A percentile compares a stretch with the other conserved stretches of the same genome.
Conservation (phyloP, 2,888 invertebrate genomes). For the Oscheius sp. region DNA sequence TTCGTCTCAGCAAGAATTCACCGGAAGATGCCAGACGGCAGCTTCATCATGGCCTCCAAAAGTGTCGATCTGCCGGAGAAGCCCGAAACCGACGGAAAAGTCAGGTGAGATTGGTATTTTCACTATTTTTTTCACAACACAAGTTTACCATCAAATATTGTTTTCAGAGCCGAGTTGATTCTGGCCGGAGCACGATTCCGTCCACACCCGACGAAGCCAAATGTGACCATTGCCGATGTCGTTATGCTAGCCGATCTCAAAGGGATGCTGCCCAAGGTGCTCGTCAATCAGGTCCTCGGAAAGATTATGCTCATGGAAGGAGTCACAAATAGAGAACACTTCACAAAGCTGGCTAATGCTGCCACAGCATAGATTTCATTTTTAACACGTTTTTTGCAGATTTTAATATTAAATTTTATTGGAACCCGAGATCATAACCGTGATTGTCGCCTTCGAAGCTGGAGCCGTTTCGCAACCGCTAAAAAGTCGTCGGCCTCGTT, state of each 20-base stretch:
- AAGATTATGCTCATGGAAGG: conserved; percentile 63
- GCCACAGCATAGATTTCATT: not conserved
- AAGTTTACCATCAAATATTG: not conserved
- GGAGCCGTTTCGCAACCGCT: conserved; percentile 18
- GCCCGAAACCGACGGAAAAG: conserved; percentile 39
- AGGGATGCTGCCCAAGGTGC: conserved; percentile 58
- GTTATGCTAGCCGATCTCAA: conserved; percentile 63
- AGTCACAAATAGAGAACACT: conserved; percentile 57
- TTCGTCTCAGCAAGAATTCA: conserved; percentile 61
- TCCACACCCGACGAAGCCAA: conserved; percentile 49
- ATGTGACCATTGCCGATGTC: conserved; percentile 56
- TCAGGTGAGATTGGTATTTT: conserved; percentile 21
- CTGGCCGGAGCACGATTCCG: conserved; percentile 60
- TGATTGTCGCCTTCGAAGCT: not conserved
- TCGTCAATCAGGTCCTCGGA: conserved; percentile 62
- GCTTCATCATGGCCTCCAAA: conserved; percentile 55
- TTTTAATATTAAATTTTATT: not conserved
- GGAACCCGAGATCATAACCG: not conserved
- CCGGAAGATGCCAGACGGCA: conserved; percentile 45
- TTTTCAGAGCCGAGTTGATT: conserved; percentile 53
- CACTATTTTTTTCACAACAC: not conserved
- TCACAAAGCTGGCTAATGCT: conserved; percentile 43
- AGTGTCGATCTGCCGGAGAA: conserved; percentile 52
- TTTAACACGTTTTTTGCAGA: not conserved
- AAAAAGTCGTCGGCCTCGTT: conserved; percentile 32